These are phyloP conservation scores for Lates japonicus DNA, from an alignment of 2,797 vertebrate genomes.

Conservation along the genomic window DNA sequence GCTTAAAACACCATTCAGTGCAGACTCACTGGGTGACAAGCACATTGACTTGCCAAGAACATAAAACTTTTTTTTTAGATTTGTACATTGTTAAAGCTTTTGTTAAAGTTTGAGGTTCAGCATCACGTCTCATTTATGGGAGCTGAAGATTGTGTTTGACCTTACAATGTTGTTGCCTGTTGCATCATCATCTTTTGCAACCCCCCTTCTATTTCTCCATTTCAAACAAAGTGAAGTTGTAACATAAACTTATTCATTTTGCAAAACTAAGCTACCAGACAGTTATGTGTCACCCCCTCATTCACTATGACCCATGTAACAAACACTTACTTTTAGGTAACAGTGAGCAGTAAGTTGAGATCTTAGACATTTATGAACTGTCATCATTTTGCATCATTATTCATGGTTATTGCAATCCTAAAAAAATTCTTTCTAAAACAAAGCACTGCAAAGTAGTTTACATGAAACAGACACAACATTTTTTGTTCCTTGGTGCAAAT, in stretches of 20 bases:
- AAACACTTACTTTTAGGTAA: background rate
- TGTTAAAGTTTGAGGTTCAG: background rate
- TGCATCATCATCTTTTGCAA: constrained; percentile 25
- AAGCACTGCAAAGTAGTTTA: background rate
- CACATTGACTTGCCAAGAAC: background rate
- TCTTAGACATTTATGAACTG: background rate
- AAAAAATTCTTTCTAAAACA: too few relatives aligned
- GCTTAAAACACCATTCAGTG: constrained; percentile 6
- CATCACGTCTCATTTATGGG: background rate
- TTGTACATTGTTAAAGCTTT: background rate
- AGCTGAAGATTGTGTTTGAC: constrained; percentile 7
- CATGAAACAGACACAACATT: background rate
- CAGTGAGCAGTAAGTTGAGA: background rate
- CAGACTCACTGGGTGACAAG: background rate
- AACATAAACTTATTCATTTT: background rate
- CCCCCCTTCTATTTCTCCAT: background rate
- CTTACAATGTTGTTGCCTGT: background rate
- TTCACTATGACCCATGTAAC: background rate
- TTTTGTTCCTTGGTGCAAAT: background rate
- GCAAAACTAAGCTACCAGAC: background rate
- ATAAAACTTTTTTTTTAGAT: background rate
- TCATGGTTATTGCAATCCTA: too few relatives aligned
- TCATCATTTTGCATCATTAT: background rate
- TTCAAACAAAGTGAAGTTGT: constrained; percentile 3
- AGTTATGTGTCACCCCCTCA: background rate